phyloP scores from a whole-genome alignment of 2,113 vertebrate species.

The Neopipo cinnamomea region DNA sequence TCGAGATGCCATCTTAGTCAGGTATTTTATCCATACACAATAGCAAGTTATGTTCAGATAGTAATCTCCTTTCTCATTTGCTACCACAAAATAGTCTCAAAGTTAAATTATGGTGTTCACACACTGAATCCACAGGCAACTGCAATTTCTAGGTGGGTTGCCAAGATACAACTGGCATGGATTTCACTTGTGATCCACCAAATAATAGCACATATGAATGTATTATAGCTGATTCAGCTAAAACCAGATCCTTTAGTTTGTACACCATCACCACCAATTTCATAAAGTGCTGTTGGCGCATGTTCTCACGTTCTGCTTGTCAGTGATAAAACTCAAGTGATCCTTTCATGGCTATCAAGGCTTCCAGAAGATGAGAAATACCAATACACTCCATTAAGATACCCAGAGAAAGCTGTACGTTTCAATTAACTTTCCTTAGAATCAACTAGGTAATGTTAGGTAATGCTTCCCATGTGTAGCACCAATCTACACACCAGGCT shows the following conservation, averaged over 20 bases:
- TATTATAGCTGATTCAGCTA: not conserved
- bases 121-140: not conserved
- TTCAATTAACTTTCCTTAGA: not conserved
- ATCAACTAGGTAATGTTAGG: not conserved
- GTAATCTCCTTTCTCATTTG: not conserved
- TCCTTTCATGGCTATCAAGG: not conserved
- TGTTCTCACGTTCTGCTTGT: not conserved
- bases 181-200: not conserved
- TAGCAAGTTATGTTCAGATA: not conserved
- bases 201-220: not conserved
- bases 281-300: not conserved
- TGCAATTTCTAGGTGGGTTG: not conserved
- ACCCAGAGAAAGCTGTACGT: not conserved
- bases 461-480: not conserved
- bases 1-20: not conserved
- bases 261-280: not conserved
- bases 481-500: not conserved
- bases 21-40: not conserved
- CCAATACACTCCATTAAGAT: not conserved
- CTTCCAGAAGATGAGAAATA: not conserved
- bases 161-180: not conserved
- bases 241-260: not conserved
- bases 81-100: not conserved
- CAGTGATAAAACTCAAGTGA: not conserved
- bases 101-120: not conserved